Evolutionary conservation across 2,888 invertebrate genomes (phyloP), one percentile per base, ranked within the genome.

Genomic region (Oxycera nigricornis): DNA sequence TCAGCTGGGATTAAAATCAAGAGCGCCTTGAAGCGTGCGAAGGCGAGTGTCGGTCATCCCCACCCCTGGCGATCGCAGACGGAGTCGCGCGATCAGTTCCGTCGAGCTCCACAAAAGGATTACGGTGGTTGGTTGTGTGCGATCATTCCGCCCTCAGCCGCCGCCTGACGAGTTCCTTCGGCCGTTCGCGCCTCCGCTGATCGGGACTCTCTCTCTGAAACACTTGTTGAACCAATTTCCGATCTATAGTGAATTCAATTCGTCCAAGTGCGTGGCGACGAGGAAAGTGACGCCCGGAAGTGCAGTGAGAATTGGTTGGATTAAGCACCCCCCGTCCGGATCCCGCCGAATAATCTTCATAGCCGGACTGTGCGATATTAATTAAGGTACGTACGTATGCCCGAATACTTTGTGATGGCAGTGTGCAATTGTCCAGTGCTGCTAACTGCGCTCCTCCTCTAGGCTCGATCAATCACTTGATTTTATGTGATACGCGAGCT

Each of bases 121-220:
- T 70, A 70, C 52, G 31, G 39, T 39, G 50, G 50, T 41, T 20
- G 50, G 61, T 57, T 35, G 39, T 73, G 73, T 39, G 20, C 26
- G 65, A 62, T 74, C 74, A 68, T 67, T 67, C 74, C 67, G 50
- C 68, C 70, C 70, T 41, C 52, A 52, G 67, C 35, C 67, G 67
- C 35, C 67, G 73, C 57, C 52, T 22, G 57, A 59, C 73, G 73
- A 41, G 73, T 68, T 75, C 59, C 73, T 73, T 67, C 67, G 65
- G 68, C 68, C 59, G 61, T 39, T 59, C 35, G 39, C 20, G 59
- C 28, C 28, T 67, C 65, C 50, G 3, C 30, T 73, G 17, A 55
- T 11, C 17, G 11, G 24, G 20, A 9, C 55, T 73, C 11, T n/a
- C 57, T 11, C 50, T 61, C 39, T 61, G 11, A 50, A 55, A 55